A percentile compares a stretch with the other conserved stretches of the same genome.
Evolutionary conservation across 2,888 invertebrate species (phyloP).

Genomic region (Apamea sordens): DNA sequence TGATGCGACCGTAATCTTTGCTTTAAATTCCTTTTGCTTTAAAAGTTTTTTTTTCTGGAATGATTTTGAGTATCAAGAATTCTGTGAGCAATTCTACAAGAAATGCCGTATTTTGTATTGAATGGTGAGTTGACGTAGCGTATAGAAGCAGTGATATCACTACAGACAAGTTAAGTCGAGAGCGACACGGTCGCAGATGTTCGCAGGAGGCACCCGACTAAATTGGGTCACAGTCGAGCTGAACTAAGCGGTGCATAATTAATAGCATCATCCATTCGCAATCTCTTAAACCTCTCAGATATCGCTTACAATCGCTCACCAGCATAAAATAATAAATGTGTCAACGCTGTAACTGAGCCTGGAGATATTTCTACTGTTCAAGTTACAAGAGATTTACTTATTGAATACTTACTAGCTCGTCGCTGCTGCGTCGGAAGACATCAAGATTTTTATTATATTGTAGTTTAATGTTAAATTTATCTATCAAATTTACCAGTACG

Average conservation of each 20-base stretch:
- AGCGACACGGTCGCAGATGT: conserved; percentile 72
- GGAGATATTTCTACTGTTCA: conserved; percentile 34
- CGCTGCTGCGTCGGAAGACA: neutral
- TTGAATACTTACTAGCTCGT: neutral
- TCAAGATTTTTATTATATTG: neutral
- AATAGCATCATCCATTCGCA: conserved; percentile 77
- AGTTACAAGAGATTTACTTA: conserved; percentile 13
- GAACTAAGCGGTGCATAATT: conserved; percentile 83
- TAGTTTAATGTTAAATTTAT: neutral
- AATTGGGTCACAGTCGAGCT: conserved; percentile 81
- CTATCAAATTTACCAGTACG: neutral
- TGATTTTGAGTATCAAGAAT: neutral
- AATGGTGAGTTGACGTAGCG: conserved; percentile 24
- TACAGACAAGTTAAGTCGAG: conserved; percentile 68
- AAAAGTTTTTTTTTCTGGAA: neutral
- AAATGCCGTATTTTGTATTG: conserved; percentile 1
- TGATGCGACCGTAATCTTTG: neutral
- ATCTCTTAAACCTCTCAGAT: conserved; percentile 75
- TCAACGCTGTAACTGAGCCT: conserved; percentile 62
- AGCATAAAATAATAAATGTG: conserved; percentile 71
- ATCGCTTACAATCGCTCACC: conserved; percentile 69
- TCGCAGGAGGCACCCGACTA: conserved; percentile 67
- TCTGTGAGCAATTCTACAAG: neutral
- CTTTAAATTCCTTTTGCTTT: neutral
- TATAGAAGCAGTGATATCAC: conserved; percentile 63